Base-by-base conservation (phyloP, 2,113 vertebrate genomes). In the Eretmochelys imbricata region DNA sequence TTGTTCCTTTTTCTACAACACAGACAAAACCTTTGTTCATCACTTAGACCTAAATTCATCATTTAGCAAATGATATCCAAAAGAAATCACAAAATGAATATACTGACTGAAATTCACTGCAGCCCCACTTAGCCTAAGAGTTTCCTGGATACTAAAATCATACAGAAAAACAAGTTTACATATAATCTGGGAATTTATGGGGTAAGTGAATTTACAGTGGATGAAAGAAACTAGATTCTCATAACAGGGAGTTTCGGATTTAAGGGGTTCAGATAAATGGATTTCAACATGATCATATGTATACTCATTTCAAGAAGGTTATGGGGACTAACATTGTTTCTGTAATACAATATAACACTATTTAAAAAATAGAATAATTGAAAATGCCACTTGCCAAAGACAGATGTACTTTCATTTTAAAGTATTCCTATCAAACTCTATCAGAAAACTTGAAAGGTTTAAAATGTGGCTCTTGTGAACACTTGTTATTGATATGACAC, bases 401-500 rank as follows among this genome's bases (percentile, higher is more conserved):
- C 83, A 95, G 88, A 98, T 96, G 69, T 92, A 96, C 65, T 91
- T 95, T 98, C 93, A 98, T 98, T 96, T 97, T 85, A 97, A 96
- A 85, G 84, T 87, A 93, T 84, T 89, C 92, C 90, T 95, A 97
- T 97, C 97, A 97, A 97, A 97, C 90, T 96, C 89, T 89, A 97
- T 95, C 95, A 94, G 92, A 96, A 97, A 96, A 96, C 94, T 97
- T 97, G 84, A 98, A 97, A 98, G 93, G 94, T 96, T 98, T 95
- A 93, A 96, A 96, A 97, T 96, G 92, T 97, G 93, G 90, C 96
- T 97, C 97, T 98, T 96, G 97, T 95, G 95, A 97, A 94, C 94
- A 96, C 96, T 96, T 97, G 89, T 94, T 97, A 98, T 96, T 97
- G 95, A 97, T 95, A 97, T 75, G 96, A 98, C 91, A 97, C 92